Base-by-base conservation (phyloP, 1,140 invertebrate genomes). In the Batillaria attramentaria region DNA sequence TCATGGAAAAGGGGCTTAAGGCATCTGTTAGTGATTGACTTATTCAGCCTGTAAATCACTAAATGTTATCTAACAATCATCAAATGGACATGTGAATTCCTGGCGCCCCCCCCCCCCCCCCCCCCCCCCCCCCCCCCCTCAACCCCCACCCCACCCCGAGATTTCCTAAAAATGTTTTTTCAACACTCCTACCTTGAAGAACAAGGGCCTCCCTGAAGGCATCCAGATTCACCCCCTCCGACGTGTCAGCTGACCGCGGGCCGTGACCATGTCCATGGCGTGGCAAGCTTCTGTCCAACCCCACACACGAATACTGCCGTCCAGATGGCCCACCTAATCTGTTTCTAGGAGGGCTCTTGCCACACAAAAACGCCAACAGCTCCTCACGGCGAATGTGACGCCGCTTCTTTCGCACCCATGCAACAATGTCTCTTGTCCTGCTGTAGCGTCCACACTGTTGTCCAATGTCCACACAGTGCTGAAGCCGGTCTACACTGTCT, bases 131-230 rank as follows among this genome's bases (percentile, higher is more conserved):
- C 57, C 57, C n/a, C 33, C 33, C n/a, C 24, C 57, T 62, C 33
- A n/a, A 62, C n/a, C 57, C 74, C 77, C 3, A 37, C 3, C 20
- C 43, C 28, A 76, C 37, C 41, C 57, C n/a, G n/a, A n/a, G n/a
- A n/a, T n/a, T n/a, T n/a, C n/a, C n/a, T n/a, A n/a, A n/a, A n/a
- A n/a, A n/a, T n/a, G n/a, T n/a, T n/a, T n/a, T n/a, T n/a, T n/a
- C n/a, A n/a, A n/a, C n/a, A n/a, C n/a, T n/a, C n/a, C n/a, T 81
- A 90, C 89, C 89, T 89, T 90, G 89, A 91, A 89, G 93, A 77
- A 94, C 93, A 84, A 95, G 93, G 76, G 95, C 95, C 92, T 96
- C 94, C 88, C 94, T 93, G 87, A 96, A 96, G 80, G 94, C 94
- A 81, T 94, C 93, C 80, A 95, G 90, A 83, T 94, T n/a, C n/a